Evolutionary conservation across 2,888 invertebrate genomes (phyloP), one percentile per base, ranked within the genome.

Genomic region (Creontiades dilutus): DNA sequence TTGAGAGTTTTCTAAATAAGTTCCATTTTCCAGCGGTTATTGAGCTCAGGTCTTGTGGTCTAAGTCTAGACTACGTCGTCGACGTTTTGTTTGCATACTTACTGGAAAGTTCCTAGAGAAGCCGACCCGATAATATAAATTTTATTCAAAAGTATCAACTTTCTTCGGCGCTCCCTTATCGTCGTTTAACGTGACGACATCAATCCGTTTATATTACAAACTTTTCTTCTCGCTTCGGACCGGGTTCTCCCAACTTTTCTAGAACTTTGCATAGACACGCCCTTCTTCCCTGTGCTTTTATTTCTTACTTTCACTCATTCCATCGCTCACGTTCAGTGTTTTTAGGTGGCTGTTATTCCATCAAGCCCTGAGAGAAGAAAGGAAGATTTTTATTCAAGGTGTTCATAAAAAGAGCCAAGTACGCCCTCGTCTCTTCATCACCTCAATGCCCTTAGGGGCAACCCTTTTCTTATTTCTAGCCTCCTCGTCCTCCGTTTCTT

Each of bases 401-500:
- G 68, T 7, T 68, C 68, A 68, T 68, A 23, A 68, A 68, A 68
- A 68, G 27, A 23, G 23, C 68, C 68, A 61, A 19, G 9, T 68
- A 13, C 68, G 27, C 68, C 68, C 68, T 68, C 68, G 68, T 68
- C 68, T 23, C 23, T 68, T 68, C 68, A 68, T 68, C 68, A 68
- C 68, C 27, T 68, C 68, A 68, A 68, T 68, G 68, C 68, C 57
- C 57, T 68, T 23, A 68, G 68, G 27, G 68, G 5, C 9, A 19
- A n/a, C 19, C 27, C 68, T 68, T 68, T 68, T 27, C 27, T 68
- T 57, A 57, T 11, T 57, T n/a, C 57, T 68, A 68, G 23, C 68
- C 68, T 68, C 12, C 27, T 19, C 68, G 23, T 52, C 68, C 68
- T 23, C 68, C 48, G 14, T 82, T 82, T 82, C 52, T 52, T 52